Evolutionary conservation across 2,888 invertebrate genomes (phyloP).

Genomic region (Stenolophus ochropezus): DNA sequence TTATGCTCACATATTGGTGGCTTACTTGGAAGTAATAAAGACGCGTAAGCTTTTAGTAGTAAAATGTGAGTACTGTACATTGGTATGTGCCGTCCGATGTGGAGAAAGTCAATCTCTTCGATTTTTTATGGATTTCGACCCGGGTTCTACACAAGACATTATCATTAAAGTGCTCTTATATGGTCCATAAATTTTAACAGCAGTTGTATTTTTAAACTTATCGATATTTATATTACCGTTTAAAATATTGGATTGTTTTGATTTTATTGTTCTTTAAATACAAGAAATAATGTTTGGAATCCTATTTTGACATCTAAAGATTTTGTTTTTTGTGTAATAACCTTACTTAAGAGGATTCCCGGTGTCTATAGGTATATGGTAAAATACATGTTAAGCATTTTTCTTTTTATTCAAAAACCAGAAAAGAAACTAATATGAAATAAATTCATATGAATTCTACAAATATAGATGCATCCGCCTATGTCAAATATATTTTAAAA

Average conservation of each 20-base stretch:
- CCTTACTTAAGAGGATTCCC: no score
- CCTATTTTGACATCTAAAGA: constrained; percentile 3
- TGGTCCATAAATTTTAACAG: constrained; percentile 38
- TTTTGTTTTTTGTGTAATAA: not conserved
- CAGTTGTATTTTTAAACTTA: constrained; percentile 37
- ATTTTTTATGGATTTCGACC: constrained; percentile 23
- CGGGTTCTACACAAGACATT: constrained; percentile 31
- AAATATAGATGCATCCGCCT: no score
- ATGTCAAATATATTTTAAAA: no score
- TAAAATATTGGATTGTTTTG: constrained; percentile 21
- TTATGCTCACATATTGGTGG: not conserved
- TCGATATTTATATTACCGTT: constrained; percentile 42
- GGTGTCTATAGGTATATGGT: no score
- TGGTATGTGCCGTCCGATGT: not conserved
- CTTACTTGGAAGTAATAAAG: not conserved
- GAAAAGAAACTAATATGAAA: no score
- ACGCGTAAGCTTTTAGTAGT: not conserved
- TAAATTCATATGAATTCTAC: no score
- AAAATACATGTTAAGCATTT: no score
- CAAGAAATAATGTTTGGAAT: not conserved
- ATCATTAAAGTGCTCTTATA: constrained; percentile 29
- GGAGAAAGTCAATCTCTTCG: not conserved
- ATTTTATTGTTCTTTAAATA: constrained; percentile 25
- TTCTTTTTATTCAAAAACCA: no score
- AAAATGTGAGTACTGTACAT: not conserved